Base-by-base conservation (phyloP, 2,797 vertebrate species). In the Sardinella longiceps region DNA sequence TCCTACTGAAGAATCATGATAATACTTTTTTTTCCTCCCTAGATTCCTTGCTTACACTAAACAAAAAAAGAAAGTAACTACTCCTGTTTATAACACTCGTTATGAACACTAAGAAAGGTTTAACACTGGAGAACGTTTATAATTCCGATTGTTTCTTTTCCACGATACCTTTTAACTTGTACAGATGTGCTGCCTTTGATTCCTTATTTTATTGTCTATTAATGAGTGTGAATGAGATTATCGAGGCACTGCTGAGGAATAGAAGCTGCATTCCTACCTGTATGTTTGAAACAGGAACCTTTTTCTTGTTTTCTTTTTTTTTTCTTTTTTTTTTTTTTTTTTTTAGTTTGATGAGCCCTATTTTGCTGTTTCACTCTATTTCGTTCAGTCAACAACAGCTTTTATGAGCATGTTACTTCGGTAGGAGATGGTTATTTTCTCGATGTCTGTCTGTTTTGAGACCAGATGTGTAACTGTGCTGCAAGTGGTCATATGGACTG, bases 111-210 rank as follows among this genome's bases (percentile, higher is more conserved):
- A 94, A 92, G 89, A 87, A 91, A 93, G 92, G 91, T 88, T 94
- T 90, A 95, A 96, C 96, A 96, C 96, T 96, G 96, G 96, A 96
- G 92, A 92, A 92, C 90, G 88, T 91, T 91, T 90, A 89, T 90
- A 70, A 60, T 85, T 86, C 83, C 83, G 58, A 80, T 51, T 85
- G n/a, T 84, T 91, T 87, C 82, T 90, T 91, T 89, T 91, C 89
- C 90, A 88, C 86, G 93, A 90, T 87, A 91, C 90, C 90, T 93
- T 93, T 90, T 87, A 93, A 92, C 90, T 37, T 74, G 89, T 91
- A 90, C 91, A 91, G 87, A 85, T 90, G 86, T 94, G 91, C 94
- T 86, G 85, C 81, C 87, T 90, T 82, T 89, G 85, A 87, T 90
- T 81, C 50, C 51, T 89, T 88, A 87, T 86, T 89, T 83, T 85